Evolutionary conservation across 2,113 vertebrate genomes (phyloP).

Genomic region (Equus quagga): DNA sequence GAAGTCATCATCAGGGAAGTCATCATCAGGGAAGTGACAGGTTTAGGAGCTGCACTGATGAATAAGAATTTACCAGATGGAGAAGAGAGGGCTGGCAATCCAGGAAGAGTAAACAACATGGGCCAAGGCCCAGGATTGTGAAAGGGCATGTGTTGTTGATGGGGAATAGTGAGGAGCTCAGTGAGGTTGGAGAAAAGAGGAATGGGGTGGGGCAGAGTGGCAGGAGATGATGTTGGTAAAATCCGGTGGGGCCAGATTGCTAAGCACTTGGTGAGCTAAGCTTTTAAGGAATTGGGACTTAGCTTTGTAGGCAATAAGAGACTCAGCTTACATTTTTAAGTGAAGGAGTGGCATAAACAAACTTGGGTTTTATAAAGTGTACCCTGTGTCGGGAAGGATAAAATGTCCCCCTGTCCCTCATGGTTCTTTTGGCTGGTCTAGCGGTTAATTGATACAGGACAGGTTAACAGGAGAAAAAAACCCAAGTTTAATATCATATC

Average conservation of each 20-base stretch:
- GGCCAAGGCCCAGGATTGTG: conserved; percentile 30
- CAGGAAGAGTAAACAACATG: conserved; percentile 63
- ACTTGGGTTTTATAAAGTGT: conserved; percentile 9
- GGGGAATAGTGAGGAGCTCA: background rate
- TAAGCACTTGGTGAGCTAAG: background rate
- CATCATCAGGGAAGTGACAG: conserved; percentile 40
- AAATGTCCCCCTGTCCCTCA: too few relatives aligned
- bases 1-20: conserved; percentile 61
- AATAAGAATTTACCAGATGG: conserved; percentile 48
- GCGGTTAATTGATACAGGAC: too few relatives aligned
- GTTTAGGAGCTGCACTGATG: conserved; percentile 54
- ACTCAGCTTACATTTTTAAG: background rate
- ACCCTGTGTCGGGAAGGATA: too few relatives aligned
- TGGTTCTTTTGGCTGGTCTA: too few relatives aligned
- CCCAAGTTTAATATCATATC: too few relatives aligned
- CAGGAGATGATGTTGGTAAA: background rate
- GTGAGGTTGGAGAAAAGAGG: background rate
- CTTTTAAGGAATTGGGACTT: conserved; percentile 18
- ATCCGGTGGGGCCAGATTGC: background rate
- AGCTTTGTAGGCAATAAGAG: background rate
- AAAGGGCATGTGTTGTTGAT: background rate
- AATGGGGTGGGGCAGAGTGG: background rate
- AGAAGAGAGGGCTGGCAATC: conserved; percentile 32
- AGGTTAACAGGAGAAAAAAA: too few relatives aligned
- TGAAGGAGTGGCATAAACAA: background rate